phyloP scores from a whole-genome alignment of 1,140 invertebrate species.

The Parasteatoda tepidariorum region DNA sequence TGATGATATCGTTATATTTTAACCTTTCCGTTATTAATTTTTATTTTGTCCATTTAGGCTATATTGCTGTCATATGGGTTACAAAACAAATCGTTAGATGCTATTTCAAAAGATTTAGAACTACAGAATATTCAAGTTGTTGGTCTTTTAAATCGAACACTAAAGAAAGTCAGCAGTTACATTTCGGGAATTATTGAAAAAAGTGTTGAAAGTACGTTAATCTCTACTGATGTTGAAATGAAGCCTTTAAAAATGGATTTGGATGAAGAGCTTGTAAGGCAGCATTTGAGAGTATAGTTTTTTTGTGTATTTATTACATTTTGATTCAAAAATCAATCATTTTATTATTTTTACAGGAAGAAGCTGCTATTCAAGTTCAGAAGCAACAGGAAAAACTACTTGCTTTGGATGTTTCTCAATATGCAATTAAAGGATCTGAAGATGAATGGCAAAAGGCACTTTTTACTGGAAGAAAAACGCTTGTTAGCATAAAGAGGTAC shows the following conservation, averaged over 20 bases:
- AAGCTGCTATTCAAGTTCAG: conserved; percentile 41
- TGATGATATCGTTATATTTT: no score
- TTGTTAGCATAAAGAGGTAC: conserved; percentile 68
- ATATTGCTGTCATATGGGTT: conserved; percentile 91
- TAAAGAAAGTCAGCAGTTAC: conserved; percentile 77
- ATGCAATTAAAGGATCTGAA: conserved; percentile 87
- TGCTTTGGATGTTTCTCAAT: conserved; percentile 77
- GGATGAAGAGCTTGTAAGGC: conserved; percentile 79
- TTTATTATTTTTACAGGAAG: conserved; percentile 6
- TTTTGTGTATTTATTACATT: no score
- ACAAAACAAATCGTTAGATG: conserved; percentile 92
- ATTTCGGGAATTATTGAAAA: conserved; percentile 75
- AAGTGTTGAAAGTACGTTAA: conserved; percentile 77
- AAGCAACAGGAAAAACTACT: conserved; percentile 71
- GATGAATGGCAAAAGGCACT: conserved; percentile 80
- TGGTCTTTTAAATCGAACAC: conserved; percentile 87
- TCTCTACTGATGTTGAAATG: conserved; percentile 64
- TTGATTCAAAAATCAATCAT: no score
- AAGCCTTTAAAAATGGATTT: conserved; percentile 74
- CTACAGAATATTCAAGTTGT: conserved; percentile 83
- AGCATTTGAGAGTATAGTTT: no score
- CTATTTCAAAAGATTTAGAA: conserved; percentile 83
- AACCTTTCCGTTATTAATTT: no score
- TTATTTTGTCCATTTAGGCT: conserved; percentile 77
- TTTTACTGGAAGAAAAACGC: conserved; percentile 63